Evolutionary conservation across 2,113 vertebrate genomes (phyloP), one percentile per base, ranked within the genome.

Genomic region (Phylloscopus trochiloides): DNA sequence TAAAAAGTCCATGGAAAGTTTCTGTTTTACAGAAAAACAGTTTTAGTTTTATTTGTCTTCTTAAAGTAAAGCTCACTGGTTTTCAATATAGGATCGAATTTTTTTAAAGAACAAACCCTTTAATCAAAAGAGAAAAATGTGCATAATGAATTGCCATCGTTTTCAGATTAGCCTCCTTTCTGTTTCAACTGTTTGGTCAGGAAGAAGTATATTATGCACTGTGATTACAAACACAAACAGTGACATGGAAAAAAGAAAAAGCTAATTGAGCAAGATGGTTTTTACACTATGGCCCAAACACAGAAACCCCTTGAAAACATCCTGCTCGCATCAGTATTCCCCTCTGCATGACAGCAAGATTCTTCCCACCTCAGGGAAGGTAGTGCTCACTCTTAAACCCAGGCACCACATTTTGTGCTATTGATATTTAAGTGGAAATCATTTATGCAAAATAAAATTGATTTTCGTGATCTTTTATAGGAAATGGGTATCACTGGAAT

Each of bases 121-220:
- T 51, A 78, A 67, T 52, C 25, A 72, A 76, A 89, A 86, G 6
- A 86, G 43, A 55, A 78, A 55, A 78, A 38, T 5, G 3, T 55
- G 3, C 42, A 48, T 34, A 82, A 38, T 65, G 52, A 91, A 81
- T 82, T 3, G 2, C 3, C 5, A 3, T 28, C 1, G 0, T 68
- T 95, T 89, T 81, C 61, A 61, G 15, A 71, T 65, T 71, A 71
- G 55, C 22, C 48, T 91, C 17, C 29, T 67, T 84, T 81, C 40
- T 83, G 7, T 57, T 91, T 87, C 57, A 68, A 18, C 47, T 57
- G 2, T 85, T 92, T 65, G n/a, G 25, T 48, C 48, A 82, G 57
- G 45, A 86, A 81, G 55, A 5, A 71, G 32, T 34, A 9, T 71
- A 48, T 89, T 83, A 47, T 17, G 22, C 12, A 9, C 14, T 17